A percentile compares a stretch with the other conserved stretches of the same genome.
Conservation (phyloP, 2,888 invertebrate species). For the Heliconius ethilla region DNA sequence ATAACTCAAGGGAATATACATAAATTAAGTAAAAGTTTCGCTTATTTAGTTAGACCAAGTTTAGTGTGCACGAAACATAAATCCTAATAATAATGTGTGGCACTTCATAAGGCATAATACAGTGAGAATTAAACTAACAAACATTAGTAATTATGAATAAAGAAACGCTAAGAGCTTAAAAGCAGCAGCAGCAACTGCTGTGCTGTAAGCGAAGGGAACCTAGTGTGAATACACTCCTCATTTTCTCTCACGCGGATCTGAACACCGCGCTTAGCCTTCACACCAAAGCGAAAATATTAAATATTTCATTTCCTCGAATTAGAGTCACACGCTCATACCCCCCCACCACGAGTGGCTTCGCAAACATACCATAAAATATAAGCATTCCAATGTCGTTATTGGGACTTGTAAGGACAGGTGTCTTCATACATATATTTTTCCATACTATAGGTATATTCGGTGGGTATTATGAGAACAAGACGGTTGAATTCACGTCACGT, state of each 20-base stretch:
- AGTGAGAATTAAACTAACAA: too few species aligned
- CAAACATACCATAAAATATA: neutral
- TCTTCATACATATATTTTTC: neutral
- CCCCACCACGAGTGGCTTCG: too few species aligned
- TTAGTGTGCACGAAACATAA: neutral
- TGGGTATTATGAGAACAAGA: neutral
- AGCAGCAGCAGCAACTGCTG: too few species aligned
- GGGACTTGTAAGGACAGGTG: neutral
- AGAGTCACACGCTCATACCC: neutral
- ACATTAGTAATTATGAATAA: too few species aligned
- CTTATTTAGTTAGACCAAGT: neutral
- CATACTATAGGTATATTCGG: neutral
- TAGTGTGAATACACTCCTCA: too few species aligned
- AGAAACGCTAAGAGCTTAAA: too few species aligned
- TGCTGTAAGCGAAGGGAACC: too few species aligned
- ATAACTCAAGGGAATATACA: conserved; percentile 3
- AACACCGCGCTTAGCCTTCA: too few species aligned
- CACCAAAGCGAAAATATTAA: too few species aligned
- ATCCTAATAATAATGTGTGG: neutral
- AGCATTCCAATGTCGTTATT: neutral
- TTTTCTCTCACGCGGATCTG: too few species aligned
- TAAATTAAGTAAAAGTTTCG: neutral
- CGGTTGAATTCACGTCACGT: neutral
- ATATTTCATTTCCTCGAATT: neutral
- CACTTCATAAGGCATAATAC: too few species aligned